phyloP scores from a whole-genome alignment of 2,113 vertebrate genomes.

The Phaethon lepturus region DNA sequence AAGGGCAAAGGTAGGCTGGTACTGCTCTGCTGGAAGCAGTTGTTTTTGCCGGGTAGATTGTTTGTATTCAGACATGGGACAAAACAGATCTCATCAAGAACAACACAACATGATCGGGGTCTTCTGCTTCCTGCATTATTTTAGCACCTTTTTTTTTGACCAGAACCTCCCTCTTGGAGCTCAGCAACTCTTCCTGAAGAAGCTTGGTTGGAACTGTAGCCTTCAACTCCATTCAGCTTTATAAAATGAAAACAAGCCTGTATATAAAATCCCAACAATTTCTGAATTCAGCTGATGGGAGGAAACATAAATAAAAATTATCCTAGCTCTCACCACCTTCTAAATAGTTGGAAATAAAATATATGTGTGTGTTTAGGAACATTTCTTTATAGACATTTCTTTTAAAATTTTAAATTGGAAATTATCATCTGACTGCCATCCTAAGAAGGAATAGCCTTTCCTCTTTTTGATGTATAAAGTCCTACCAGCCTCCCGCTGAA shows the following conservation, averaged over 20 bases:
- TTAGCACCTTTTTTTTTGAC: neutral
- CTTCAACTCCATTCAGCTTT: neutral
- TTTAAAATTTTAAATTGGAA: neutral
- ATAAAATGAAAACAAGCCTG: neutral
- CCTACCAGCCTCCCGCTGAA: neutral
- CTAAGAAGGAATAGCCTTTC: neutral
- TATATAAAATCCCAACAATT: neutral
- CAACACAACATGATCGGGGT: neutral
- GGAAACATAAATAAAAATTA: neutral
- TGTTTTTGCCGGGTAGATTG: neutral
- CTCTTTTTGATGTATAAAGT: neutral
- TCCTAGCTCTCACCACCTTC: neutral
- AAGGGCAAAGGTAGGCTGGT: neutral
- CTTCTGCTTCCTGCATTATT: neutral
- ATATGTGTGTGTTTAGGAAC: neutral
- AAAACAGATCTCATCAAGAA: neutral
- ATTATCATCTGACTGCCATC: neutral
- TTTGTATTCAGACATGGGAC: neutral
- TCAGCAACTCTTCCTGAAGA: neutral
- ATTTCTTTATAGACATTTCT: neutral
- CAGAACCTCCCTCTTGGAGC: neutral
- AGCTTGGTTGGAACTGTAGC: neutral
- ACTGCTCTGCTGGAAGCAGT: neutral
- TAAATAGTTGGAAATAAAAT: neutral
- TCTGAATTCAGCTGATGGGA: neutral